Evolutionary conservation across 2,888 invertebrate genomes (phyloP).

Genomic region (Anagyrus pseudococci): DNA sequence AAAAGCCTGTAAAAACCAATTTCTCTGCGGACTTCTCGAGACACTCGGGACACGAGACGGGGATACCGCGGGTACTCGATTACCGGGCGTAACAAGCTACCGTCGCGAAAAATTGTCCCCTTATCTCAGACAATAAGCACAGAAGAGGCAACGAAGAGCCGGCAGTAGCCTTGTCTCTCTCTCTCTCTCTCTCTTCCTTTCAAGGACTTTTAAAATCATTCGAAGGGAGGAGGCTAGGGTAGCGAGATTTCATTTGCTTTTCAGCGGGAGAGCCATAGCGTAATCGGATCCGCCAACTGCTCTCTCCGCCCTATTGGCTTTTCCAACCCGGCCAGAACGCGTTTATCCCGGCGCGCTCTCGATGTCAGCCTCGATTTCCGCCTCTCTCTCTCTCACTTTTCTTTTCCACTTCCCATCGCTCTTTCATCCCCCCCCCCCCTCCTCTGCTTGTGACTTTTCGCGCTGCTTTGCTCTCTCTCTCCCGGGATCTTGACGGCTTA

Average conservation of each 20-base stretch:
- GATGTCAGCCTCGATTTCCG: constrained; percentile 9
- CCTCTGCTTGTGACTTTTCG: no score
- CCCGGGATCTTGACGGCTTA: constrained; percentile 26
- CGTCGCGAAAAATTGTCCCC: background rate
- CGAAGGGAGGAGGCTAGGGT: background rate
- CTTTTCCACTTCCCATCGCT: background rate
- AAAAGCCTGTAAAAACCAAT: background rate
- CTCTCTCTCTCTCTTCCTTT: no score
- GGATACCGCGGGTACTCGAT: background rate
- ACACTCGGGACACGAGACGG: background rate
- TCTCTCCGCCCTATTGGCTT: constrained; percentile 12
- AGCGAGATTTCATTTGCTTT: constrained; percentile 32
- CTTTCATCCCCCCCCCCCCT: background rate
- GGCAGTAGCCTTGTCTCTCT: no score
- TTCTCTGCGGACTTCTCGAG: background rate
- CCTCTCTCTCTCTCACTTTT: background rate
- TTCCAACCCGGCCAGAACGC: background rate
- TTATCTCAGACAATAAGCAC: background rate
- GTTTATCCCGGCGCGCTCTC: constrained; percentile 14
- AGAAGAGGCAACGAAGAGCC: background rate
- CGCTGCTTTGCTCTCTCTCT: no score
- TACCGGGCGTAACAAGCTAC: background rate
- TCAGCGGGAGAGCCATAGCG: constrained; percentile 30
- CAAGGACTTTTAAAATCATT: constrained; percentile 27
- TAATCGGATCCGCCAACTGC: constrained; percentile 55